Base-by-base conservation (phyloP, 2,113 vertebrate species). In the Corynorhinus townsendii region DNA sequence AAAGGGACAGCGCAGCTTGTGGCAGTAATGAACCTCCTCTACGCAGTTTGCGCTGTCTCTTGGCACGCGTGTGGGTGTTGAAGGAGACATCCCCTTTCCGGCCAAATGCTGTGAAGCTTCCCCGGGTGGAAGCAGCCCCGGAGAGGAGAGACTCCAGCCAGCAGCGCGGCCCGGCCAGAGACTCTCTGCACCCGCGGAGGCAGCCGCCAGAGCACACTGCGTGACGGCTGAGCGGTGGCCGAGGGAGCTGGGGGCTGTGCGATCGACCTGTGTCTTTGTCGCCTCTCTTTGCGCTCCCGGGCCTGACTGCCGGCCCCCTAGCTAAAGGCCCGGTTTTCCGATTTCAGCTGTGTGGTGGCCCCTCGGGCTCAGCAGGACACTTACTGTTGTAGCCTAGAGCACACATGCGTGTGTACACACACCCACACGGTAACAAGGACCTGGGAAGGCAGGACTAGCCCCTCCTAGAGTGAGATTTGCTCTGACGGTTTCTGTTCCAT, bases 1-100 rank as follows among this genome's bases (percentile, higher is more conserved):
- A 93, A 90, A 92, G 88, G 64, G 62, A 69, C 54, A 79, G 88
- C 2, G 24, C 11, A 15, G 24, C 77, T 81, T 66, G 19, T 15
- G 15, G 49, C 4, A 30, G 54, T 71, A 43, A 87, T 59, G n/a
- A 66, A 79, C n/a, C 71, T 75, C 83, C 59, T n/a, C 14, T 40
- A 38, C 7, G 35, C 59, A n/a, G 66, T 43, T 88, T 80, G 75
- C 59, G 35, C 82, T 87, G 84, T 71, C 56, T 80, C 38, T 71
- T 54, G 75, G 62, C 26, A 69, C 38, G 54, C 71, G 2, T 0
- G 28, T 28, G 40, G 88, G 64, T 52, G 7, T 91, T 84, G 59
- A 83, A 84, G 69, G 35, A 96, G 91, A 95, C 89, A 80, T 62
- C 43, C 89, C 47, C 56, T 91, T 35, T 38, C 69, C 0, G 17